Base-by-base conservation (phyloP, 92 coral and sea anemone genomes). In the Zoanthus sociatus region DNA sequence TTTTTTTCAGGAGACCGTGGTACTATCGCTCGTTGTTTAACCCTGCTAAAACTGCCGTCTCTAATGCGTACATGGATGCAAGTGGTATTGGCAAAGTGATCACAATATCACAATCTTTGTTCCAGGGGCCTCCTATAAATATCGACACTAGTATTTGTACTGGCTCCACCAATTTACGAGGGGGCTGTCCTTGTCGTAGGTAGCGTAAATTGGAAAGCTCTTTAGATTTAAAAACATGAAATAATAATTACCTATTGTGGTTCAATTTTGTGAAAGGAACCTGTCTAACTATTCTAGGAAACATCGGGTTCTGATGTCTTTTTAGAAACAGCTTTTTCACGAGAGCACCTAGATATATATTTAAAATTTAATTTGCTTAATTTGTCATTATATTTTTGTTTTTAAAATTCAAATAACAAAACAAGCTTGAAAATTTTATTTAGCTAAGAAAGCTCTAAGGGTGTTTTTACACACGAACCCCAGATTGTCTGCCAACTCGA, bases 51-150 rank as follows among this genome's bases (percentile, higher is more conserved):
- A 92, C 95, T 12, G 94, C 99, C 7, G 94, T 97, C 61, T 97
- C 99, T 1, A 97, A 97, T 74, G 99, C 99, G 7, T 97, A 97
- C 93, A 93, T 95, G 97, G 99, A 97, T 83, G 95, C 96, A 16
- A 95, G 90, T 87, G 98, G 98, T 15, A 97, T 97, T 44, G 99
- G 99, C 3, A 97, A 97, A 47, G 99, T 97, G 13, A 90, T 97
- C 83, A 97, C 99, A 16, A 87, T 97, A 30, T 97, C 99, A 2
- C 98, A 97, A 71, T 98, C 99, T 32, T 87, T 97, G 68, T 97
- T 97, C 87, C 98, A 97, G 83, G 95, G 91, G 5, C 77, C 87
- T 46, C 95, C 98, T 63, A 76, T 84, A 14, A 83, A 68, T 46
- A 88, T 75, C 53, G 89, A 88, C 77, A 58, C 87, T 8, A 81